Percentiles rank a stretch among this genome's conserved stretches.
phyloP scores from a whole-genome alignment of 1,140 invertebrate genomes.

The Solenopsis invicta region DNA sequence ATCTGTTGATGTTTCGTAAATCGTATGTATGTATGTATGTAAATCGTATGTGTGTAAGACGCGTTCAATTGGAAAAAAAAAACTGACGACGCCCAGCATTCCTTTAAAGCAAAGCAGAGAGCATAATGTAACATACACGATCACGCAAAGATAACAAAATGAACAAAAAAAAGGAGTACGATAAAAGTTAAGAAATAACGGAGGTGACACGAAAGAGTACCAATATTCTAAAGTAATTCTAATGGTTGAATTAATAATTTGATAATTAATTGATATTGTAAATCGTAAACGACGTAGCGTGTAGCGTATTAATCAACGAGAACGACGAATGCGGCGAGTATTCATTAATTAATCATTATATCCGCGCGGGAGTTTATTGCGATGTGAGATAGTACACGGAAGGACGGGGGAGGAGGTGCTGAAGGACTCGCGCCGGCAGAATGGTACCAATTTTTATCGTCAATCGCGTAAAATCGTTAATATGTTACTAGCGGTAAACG shows the following conservation, averaged over 20 bases:
- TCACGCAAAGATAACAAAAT: slow-evolving; percentile 44
- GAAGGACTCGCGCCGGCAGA: neutral
- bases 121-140: slow-evolving; percentile 46
- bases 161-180: slow-evolving; percentile 55
- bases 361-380: slow-evolving; percentile 5
- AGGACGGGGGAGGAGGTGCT: slow-evolving; percentile 56
- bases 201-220: slow-evolving; percentile 82
- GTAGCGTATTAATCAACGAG: slow-evolving; percentile 85
- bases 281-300: slow-evolving; percentile 85
- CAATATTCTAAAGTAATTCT: slow-evolving; percentile 88
- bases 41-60: too few relatives aligned
- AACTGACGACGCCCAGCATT: too few relatives aligned
- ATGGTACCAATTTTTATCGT: slow-evolving; percentile 72
- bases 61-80: too few relatives aligned
- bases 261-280: slow-evolving; percentile 87
- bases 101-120: slow-evolving; percentile 50
- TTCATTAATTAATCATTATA: slow-evolving; percentile 69
- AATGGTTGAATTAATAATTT: slow-evolving; percentile 87
- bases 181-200: slow-evolving; percentile 63
- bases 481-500: slow-evolving; percentile 27
- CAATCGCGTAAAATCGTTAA: slow-evolving; percentile 78
- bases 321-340: slow-evolving; percentile 71
- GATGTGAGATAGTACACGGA: slow-evolving; percentile 24
- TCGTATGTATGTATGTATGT: too few relatives aligned
- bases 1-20: too few relatives aligned